Conservation (phyloP, 2,113 vertebrate species). For the Nannospalax galili region DNA sequence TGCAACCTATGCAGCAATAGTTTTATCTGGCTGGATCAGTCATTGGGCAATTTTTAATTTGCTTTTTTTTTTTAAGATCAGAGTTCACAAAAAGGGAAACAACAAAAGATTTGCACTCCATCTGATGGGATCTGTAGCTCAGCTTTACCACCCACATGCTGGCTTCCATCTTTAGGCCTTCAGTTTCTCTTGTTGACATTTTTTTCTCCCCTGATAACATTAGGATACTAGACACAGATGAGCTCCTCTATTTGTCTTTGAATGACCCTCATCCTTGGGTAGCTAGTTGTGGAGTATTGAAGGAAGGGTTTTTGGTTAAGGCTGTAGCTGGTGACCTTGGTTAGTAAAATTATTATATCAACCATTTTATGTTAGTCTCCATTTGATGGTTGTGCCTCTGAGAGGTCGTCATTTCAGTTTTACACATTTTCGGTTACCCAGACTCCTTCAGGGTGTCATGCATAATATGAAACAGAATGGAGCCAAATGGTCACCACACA, state of each 20-base stretch:
- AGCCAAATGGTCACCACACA: not conserved
- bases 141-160: rapidly evolving
- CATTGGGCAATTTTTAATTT: not conserved
- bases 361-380: not conserved
- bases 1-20: not conserved
- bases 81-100: not conserved
- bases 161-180: not conserved
- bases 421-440: not conserved
- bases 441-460: not conserved
- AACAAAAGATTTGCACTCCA: not conserved
- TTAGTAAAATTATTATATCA: not conserved
- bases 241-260: not conserved
- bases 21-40: not conserved
- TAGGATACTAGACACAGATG: not conserved
- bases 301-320: not conserved
- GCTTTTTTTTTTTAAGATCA: not conserved
- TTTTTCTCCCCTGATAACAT: not conserved
- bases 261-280: not conserved
- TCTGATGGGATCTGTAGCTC: not conserved
- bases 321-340: not conserved
- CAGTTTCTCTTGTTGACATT: not conserved
- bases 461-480: not conserved
- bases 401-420: not conserved
- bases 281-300: not conserved
- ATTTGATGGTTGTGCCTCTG: not conserved